Base-by-base conservation (phyloP, 2,888 invertebrate genomes). In the Slavum lentiscoides region DNA sequence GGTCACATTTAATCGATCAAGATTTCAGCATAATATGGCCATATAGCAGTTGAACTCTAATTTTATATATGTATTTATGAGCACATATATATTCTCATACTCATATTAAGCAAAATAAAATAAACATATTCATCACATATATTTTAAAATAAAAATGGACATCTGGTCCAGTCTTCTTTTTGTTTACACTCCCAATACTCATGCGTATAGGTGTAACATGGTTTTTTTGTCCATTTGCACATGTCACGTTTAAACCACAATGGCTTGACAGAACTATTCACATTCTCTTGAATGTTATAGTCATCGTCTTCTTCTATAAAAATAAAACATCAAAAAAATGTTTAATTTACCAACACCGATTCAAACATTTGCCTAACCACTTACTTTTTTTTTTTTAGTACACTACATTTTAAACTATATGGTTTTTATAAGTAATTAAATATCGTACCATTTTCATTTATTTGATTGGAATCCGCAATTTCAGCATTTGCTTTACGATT, bases 161-260 rank as follows among this genome's bases (percentile, higher is more conserved):
- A 98, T 85, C 87, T 88, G 81, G 90, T 87, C 98, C 98, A 99
- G 87, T 98, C 94, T 86, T 92, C 91, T 84, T 90, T 91, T 84
- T 90, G 90, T 89, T 98, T 99, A 87, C 92, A 91, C 83, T 93
- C 90, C 99, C 99, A 99, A 88, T 99, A 99, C 84, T 92, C 91
- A 84, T 93, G 92, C 84, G 91, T 93, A 89, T 92, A 98, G 83
- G 93, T 89, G 87, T 97, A 96, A 61, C 86, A 87, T 77, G 92
- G 90, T 83, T 89, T 91, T 23, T 89, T 89, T 15, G 90, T 90
- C 61, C 86, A 86, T 0, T 87, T 86, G 86, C 95, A 94, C 85
- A 92, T 91, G 85, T 92, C 91, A 86, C 95, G 94, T 84, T 90
- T 89, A 89, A 98, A 98, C 98, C 98, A 98, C 59, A 91, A 86